Base-by-base conservation (phyloP, 1,140 invertebrate genomes). In the Drosophila fuyamai region DNA sequence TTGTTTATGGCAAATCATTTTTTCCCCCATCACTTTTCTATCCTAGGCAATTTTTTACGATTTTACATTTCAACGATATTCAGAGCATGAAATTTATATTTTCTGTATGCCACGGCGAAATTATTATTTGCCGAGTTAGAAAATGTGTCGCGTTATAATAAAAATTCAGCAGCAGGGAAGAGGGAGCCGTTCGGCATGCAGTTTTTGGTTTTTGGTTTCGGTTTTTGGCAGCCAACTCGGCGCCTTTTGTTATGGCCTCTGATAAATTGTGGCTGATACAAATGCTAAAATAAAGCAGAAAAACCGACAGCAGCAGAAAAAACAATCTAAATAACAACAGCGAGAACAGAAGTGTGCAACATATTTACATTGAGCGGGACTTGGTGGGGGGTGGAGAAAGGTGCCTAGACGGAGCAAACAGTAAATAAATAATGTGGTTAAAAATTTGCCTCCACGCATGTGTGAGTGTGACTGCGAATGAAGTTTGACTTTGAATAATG, bases 371-470 rank as follows among this genome's bases (percentile, higher is more conserved):
- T 80, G 56, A 65, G 43, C 38, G 10, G n/a, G 29, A 2, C 29
- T 32, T 6, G 6, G 8, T 32, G 29, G 29, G 27, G 43, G 43
- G 12, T 1, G 47, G 6, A 10, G n/a, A 55, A 27, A 43, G 46
- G 40, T 50, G 72, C 50, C 47, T 70, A 61, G 68, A 65, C 74
- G 63, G 53, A 58, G 72, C 60, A 58, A 82, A 80, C 84, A 90
- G 85, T 90, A 90, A 89, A 89, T 89, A 89, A 89, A 89, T 89
- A 89, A 89, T 89, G 84, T 89, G 84, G 84, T 89, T 89, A 90
- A 89, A 89, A 89, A 85, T 89, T 89, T 89, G 65, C 73, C 61
- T 77, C 53, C 68, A 74, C 82, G 41, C 47, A 36, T 43, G 63
- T 41, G 47, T 48, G 43, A 53, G 63, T 77, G 82, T 61, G 83